Evolutionary conservation across 2,888 invertebrate species (phyloP).

Genomic region (Aphidius colemani): DNA sequence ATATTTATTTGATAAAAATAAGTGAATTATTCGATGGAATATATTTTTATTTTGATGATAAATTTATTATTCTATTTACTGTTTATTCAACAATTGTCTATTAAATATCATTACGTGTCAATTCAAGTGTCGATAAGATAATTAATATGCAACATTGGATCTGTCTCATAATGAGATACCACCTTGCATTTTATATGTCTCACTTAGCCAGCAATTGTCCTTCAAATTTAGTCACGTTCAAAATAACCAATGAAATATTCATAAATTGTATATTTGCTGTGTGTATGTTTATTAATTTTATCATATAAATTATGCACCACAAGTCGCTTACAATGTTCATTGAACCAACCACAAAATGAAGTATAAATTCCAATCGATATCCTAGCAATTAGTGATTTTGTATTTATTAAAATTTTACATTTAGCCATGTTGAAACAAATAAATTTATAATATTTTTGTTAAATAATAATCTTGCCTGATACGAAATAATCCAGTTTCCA

Average conservation of each 20-base stretch:
- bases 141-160: slow-evolving; percentile 36
- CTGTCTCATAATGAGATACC: neutral
- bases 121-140: slow-evolving; percentile 36
- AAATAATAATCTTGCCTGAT: no score
- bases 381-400: slow-evolving; percentile 21
- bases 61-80: no score
- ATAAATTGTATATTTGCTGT: slow-evolving; percentile 36
- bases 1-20: no score
- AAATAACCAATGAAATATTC: slow-evolving; percentile 35
- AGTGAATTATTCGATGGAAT: no score
- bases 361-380: slow-evolving; percentile 20
- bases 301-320: slow-evolving; percentile 35
- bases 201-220: neutral
- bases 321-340: slow-evolving; percentile 24
- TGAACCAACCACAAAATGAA: slow-evolving; percentile 23
- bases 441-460: no score
- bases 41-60: no score
- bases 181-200: neutral
- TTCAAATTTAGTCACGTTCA: slow-evolving; percentile 8
- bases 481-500: no score
- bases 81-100: neutral
- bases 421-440: no score
- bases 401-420: slow-evolving; percentile 21
- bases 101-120: slow-evolving; percentile 15
- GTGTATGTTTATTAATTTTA: slow-evolving; percentile 12